phyloP scores from a whole-genome alignment of 2,797 vertebrate species.

The Petrocephalus sullivani region DNA sequence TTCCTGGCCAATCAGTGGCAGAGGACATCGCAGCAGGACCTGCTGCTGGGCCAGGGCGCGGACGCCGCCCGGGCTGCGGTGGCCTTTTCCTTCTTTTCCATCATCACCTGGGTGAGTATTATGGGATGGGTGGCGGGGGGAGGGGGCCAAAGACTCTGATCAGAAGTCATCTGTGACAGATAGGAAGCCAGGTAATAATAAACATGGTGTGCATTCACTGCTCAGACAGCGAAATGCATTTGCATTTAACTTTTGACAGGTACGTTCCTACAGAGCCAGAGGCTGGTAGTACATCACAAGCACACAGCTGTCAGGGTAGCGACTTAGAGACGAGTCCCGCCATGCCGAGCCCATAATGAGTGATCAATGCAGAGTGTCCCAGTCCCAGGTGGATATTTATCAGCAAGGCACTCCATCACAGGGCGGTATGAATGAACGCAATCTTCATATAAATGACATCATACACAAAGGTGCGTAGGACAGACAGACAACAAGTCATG shows the following conservation, averaged over 20 bases:
- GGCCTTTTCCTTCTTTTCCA: conserved; percentile 89
- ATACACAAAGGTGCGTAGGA: background rate
- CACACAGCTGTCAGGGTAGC: background rate
- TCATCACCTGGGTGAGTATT: conserved; percentile 77
- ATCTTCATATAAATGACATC: background rate
- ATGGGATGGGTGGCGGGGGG: background rate
- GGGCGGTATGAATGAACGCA: background rate
- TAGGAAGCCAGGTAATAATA: background rate
- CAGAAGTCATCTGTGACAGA: background rate
- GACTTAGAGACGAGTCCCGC: background rate
- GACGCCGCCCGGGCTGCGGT: conserved; percentile 81
- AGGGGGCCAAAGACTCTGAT: background rate
- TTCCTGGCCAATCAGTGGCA: conserved; percentile 94
- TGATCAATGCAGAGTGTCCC: background rate
- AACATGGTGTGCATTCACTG: background rate
- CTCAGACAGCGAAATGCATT: background rate
- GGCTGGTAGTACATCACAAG: background rate
- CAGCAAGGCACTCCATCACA: background rate
- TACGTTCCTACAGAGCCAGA: background rate
- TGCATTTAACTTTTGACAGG: background rate
- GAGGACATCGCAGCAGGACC: conserved; percentile 59
- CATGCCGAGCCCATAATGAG: background rate
- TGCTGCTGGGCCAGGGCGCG: conserved; percentile 65
- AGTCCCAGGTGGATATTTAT: background rate
- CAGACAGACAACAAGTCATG: background rate